These are phyloP conservation scores for Pelodiscus sinensis DNA, from an alignment of 2,113 vertebrate species.

Conservation along the genomic window DNA sequence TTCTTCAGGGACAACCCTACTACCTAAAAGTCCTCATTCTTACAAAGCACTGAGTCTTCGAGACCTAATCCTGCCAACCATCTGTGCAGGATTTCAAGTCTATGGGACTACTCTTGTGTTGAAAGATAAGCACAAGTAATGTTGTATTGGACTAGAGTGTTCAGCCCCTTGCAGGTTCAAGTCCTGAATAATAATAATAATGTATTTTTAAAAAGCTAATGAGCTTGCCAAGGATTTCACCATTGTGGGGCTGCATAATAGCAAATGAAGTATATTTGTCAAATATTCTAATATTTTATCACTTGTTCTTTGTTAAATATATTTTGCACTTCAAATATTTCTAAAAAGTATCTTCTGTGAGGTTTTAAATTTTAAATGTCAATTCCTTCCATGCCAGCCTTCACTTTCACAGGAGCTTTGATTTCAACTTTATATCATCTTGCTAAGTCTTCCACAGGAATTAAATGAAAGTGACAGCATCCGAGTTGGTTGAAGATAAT, in stretches of 20 bases:
- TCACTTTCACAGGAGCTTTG: neutral
- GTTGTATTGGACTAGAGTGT: neutral
- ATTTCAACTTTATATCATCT: conserved; percentile 14
- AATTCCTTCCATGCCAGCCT: neutral
- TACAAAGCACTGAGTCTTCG: neutral
- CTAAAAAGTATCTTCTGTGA: neutral
- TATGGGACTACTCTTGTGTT: neutral
- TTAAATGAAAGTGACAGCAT: conserved; percentile 46
- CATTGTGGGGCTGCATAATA: neutral
- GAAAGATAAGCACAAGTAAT: neutral
- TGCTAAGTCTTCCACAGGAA: conserved; percentile 15
- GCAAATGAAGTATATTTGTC: neutral
- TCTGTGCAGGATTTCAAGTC: neutral
- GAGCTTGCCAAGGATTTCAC: neutral
- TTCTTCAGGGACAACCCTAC: neutral
- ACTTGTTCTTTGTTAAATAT: neutral
- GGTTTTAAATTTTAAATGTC: conserved; percentile 5
- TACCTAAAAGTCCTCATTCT: neutral
- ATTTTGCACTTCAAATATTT: neutral
- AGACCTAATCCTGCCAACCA: neutral
- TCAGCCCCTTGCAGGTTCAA: neutral
- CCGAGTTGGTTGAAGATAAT: conserved; percentile 8
- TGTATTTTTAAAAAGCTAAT: neutral
- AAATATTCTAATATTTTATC: neutral
- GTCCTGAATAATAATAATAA: neutral